Base-by-base conservation (phyloP, 2,113 vertebrate genomes). In the Argyrosomus japonicus region DNA sequence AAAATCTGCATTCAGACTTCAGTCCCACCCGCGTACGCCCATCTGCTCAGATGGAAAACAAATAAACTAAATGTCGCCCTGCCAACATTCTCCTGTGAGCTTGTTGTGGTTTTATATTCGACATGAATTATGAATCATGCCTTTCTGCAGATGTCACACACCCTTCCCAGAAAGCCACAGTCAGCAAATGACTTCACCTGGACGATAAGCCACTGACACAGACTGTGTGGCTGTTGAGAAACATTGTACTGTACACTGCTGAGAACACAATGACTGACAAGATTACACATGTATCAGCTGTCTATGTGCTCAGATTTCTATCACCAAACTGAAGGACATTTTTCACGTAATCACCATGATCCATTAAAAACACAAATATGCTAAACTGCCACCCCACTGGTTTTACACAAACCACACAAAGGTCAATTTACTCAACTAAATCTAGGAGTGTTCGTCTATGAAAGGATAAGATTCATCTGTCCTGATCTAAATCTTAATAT, bases 151-250 rank as follows among this genome's bases (percentile, higher is more conserved):
- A 73, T 54, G 36, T 54, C 40, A 27, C 85, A 75, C 82, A 64
- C 86, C 69, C 56, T 65, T 71, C 6, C 53, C 18, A 68, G 23
- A 73, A 74, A 56, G 23, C 45, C 19, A 6, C 32, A 19, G 36
- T 74, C 83, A 83, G 58, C 29, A 47, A 4, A 47, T 67, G 64
- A 56, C 54, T 25, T 36, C 32, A 81, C 58, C 60, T 27, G 18
- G 69, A 25, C 11, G 53, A 78, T 19, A 29, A 81, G 36, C 1
- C 23, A 1, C 68, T n/a, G 15, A 17, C 27, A 14, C 29, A 18
- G 67, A 21, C 60, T 47, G 56, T 53, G 50, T 60, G 67, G 43
- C 58, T 67, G 9, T 23, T 36, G 9, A 48, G 13, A 40, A 48
- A 15, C 50, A 19, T 14, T 48, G 56, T 1, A n/a, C 32, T 54